Evolutionary conservation across 2,888 invertebrate genomes (phyloP).

Genomic region (Synanthedon vespiformis): DNA sequence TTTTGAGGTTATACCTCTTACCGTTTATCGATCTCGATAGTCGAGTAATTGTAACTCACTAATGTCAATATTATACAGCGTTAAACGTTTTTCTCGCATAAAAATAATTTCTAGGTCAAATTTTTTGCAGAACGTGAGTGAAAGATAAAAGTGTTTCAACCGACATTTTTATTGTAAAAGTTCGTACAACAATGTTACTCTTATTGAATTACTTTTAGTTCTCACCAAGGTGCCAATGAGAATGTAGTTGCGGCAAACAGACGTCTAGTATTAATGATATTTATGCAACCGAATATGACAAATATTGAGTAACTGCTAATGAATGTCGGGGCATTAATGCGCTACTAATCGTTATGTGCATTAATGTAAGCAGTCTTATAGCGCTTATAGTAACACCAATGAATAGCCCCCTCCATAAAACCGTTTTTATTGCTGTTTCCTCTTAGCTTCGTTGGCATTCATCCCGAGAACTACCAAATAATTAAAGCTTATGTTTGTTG

Average conservation of each 20-base stretch:
- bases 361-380: not conserved
- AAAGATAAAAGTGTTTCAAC: too few species aligned
- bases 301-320: constrained; percentile 1
- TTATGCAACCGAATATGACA: not conserved
- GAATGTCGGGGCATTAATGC: constrained; percentile 3
- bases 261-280: not conserved
- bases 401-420: constrained; percentile 51
- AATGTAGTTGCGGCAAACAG: not conserved
- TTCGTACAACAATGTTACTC: too few species aligned
- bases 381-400: constrained; percentile 12
- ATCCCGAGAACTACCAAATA: constrained; percentile 60
- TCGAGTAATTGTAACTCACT: not conserved
- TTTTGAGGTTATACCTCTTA: not conserved
- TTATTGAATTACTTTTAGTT: too few species aligned
- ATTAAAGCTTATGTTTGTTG: constrained; percentile 62
- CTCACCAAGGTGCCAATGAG: too few species aligned
- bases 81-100: not conserved
- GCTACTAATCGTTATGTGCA: not conserved
- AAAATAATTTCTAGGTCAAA: constrained; percentile 3
- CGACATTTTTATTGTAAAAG: too few species aligned
- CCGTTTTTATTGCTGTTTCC: constrained; percentile 60
- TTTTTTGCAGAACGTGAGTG: constrained; percentile 14
- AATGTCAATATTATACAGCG: not conserved
- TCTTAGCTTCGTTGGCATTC: constrained; percentile 58
- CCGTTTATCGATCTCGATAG: not conserved